A percentile compares a stretch with the other conserved stretches of the same genome.
Conservation (phyloP, 2,888 invertebrate genomes). For the Achlya flavicornis region DNA sequence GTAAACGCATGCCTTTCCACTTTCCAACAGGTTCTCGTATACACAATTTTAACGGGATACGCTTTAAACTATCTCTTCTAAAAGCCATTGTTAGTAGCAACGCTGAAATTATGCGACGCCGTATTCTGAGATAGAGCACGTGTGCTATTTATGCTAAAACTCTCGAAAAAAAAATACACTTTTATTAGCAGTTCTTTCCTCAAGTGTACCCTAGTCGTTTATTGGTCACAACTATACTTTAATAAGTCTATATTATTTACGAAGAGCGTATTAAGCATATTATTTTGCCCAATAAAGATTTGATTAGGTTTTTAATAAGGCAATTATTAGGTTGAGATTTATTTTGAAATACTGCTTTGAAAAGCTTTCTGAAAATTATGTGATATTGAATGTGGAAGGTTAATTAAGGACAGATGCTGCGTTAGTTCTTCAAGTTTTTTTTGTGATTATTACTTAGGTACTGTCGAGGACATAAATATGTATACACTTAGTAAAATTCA, state of each 20-base stretch:
- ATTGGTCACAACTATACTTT: slow-evolving; percentile 4
- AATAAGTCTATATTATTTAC: not conserved
- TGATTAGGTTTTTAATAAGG: slow-evolving; percentile 11
- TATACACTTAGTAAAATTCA: no score
- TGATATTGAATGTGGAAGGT: not conserved
- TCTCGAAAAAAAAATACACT: not conserved
- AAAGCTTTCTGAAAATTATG: not conserved
- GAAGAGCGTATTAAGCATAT: slow-evolving; percentile 12
- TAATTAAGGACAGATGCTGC: no score
- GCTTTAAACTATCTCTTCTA: not conserved
- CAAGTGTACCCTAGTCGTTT: not conserved
- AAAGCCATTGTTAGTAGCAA: not conserved
- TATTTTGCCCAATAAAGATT: slow-evolving; percentile 10
- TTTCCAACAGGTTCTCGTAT: not conserved
- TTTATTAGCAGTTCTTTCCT: not conserved
- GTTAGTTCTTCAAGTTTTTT: no score
- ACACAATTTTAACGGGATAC: slow-evolving; percentile 8
- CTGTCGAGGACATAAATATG: no score
- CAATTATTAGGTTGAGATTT: not conserved
- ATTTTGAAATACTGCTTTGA: not conserved
- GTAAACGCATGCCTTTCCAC: no score
- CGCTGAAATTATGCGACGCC: not conserved
- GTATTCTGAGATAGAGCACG: not conserved
- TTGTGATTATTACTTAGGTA: no score
- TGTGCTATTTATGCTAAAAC: not conserved